Percentiles rank a stretch among this genome's conserved stretches.
phyloP scores from a whole-genome alignment of 1,140 invertebrate species.

The Ruditapes philippinarum region DNA sequence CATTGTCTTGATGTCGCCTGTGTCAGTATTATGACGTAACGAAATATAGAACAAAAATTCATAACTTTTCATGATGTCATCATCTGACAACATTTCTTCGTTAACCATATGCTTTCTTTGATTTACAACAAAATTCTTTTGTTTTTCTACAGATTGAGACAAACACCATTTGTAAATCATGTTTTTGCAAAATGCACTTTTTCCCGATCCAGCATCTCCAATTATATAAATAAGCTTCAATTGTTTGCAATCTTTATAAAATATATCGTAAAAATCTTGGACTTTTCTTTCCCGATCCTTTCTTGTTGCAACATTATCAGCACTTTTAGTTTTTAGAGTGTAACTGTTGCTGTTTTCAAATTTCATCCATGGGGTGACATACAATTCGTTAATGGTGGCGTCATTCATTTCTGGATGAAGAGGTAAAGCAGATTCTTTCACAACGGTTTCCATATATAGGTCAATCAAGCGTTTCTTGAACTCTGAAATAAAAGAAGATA shows the following conservation, averaged over 20 bases:
- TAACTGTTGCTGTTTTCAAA: not conserved
- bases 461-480: not conserved
- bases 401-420: not conserved
- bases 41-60: not conserved
- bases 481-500: not conserved
- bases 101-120: not conserved
- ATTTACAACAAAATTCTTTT: not conserved
- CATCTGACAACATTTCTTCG: not conserved
- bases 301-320: not conserved
- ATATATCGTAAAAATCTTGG: not conserved
- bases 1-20: not conserved
- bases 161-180: slow-evolving; percentile 7
- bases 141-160: not conserved
- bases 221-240: not conserved
- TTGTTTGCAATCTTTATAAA: not conserved
- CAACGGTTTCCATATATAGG: slow-evolving; percentile 1
- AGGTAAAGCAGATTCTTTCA: not conserved
- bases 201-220: not conserved
- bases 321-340: not conserved
- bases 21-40: not conserved
- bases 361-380: not conserved
- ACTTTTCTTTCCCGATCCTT: not conserved
- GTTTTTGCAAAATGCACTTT: slow-evolving; percentile 4
- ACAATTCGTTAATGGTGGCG: not conserved
- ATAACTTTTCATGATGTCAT: not conserved